Evolutionary conservation across 2,888 invertebrate genomes (phyloP), one percentile per base, ranked within the genome.

Genomic region (Drosophila anomelani): DNA sequence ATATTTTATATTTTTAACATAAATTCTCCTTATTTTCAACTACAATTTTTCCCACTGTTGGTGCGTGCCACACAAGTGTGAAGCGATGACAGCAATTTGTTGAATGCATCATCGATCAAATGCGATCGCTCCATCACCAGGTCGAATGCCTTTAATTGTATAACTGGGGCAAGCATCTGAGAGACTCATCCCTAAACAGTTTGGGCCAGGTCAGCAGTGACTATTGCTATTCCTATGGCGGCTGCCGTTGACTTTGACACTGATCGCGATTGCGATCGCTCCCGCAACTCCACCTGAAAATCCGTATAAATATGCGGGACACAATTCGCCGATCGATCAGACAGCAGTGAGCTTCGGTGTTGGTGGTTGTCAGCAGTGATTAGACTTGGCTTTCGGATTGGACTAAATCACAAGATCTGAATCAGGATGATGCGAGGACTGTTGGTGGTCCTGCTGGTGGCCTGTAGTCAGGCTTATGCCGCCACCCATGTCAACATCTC

Each of bases 401-500:
- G 38, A 47, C 15, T 41, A 10, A 7, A 47, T 12, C 6, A 29
- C 9, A 47, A 54, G 41, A 55, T 38, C 17, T 55, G 47, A 26
- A 54, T 36, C n/a, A 32, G 63, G 32, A 54, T 38, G 88, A 63
- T 77, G 56, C 85, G 74, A 34, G 59, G 61, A 75, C 56, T 85
- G 62, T 57, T 81, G 26, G n/a, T 90, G 77, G 62, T 89, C 77
- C 56, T 91, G 77, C 74, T 88, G 58, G 70, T 90, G 68, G 84
- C 76, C 44, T 80, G 83, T 66, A 81, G 81, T 60, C 60, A 79
- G 47, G 85, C 85, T 43, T 79, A 86, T 36, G 91, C 90, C 17
- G 73, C 73, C 75, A 73, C 73, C 54, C 90, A 92, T 80, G 90
- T 91, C 17, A 90, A 92, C 63, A 85, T 92, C 39, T 87, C 91